Percentiles rank a stretch among this genome's conserved stretches.
phyloP scores from a whole-genome alignment of 2,797 vertebrate species.

The Merluccius polli region DNA sequence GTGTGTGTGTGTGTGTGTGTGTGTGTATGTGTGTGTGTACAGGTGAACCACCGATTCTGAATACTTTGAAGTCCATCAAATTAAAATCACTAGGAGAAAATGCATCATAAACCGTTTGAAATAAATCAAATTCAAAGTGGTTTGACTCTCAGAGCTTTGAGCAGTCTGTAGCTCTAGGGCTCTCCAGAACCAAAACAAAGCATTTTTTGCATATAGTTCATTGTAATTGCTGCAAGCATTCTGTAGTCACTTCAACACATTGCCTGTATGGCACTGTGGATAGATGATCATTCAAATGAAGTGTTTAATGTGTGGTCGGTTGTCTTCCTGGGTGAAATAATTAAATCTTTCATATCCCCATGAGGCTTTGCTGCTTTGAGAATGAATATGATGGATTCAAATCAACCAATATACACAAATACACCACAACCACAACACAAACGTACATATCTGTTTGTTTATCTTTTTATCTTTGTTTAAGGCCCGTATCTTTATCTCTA shows the following conservation, averaged over 20 bases:
- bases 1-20: slow-evolving; percentile 9
- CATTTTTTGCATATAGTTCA: neutral
- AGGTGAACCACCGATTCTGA: neutral
- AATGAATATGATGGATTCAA: slow-evolving; percentile 36
- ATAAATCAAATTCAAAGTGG: neutral
- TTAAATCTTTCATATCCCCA: slow-evolving; percentile 13
- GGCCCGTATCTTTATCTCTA: too few species aligned
- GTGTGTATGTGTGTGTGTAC: neutral
- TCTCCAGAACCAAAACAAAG: neutral
- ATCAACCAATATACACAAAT: slow-evolving; percentile 23
- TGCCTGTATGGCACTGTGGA: slow-evolving; percentile 31
- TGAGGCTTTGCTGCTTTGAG: slow-evolving; percentile 12
- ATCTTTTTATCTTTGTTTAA: slow-evolving; percentile 11
- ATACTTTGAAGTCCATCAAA: neutral
- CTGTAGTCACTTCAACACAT: slow-evolving; percentile 14
- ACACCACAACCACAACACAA: too few species aligned
- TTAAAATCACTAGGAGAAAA: neutral
- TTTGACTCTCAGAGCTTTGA: too few species aligned
- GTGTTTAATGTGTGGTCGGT: neutral
- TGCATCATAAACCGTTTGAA: neutral
- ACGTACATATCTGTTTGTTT: too few species aligned
- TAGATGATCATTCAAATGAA: slow-evolving; percentile 21
- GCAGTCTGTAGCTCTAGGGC: neutral
- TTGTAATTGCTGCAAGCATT: too few species aligned
- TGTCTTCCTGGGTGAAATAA: slow-evolving; percentile 3